A percentile compares a stretch with the other conserved stretches of the same genome.
Evolutionary conservation across 2,888 invertebrate genomes (phyloP).

Genomic region (Steinernema scapterisci): DNA sequence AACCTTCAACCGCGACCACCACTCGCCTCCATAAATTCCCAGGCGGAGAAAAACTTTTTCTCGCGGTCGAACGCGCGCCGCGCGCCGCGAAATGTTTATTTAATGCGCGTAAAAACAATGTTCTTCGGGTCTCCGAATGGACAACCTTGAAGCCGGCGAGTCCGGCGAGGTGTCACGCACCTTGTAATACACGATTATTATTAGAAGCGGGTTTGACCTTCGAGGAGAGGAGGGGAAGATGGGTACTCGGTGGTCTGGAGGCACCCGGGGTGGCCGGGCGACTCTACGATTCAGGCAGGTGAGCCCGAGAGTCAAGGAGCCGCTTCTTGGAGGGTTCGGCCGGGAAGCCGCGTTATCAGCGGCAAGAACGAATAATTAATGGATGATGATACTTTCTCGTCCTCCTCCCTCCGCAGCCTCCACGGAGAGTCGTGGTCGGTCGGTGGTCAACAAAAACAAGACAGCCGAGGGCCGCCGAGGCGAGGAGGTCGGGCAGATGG

Average conservation of each 20-base stretch:
- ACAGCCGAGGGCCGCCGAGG: slow-evolving; percentile 20
- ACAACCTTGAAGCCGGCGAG: slow-evolving; percentile 20
- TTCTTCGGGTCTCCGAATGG: slow-evolving; percentile 16
- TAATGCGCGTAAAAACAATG: slow-evolving; percentile 31
- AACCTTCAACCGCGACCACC: background rate
- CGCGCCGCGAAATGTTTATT: slow-evolving; percentile 31
- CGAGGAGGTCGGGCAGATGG: slow-evolving; percentile 14
- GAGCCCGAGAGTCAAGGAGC: background rate
- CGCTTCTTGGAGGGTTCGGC: background rate
- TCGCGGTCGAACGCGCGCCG: slow-evolving; percentile 28
- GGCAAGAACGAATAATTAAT: slow-evolving; percentile 30
- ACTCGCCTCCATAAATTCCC: slow-evolving; percentile 31
- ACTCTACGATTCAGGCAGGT: slow-evolving; percentile 17
- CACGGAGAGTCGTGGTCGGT: slow-evolving; percentile 19
- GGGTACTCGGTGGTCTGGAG: no score
- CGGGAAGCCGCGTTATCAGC: slow-evolving; percentile 24
- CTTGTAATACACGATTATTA: slow-evolving; percentile 31
- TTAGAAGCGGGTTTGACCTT: slow-evolving; percentile 18
- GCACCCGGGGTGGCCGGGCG: no score
- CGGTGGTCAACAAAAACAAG: slow-evolving; percentile 32
- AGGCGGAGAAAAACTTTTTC: slow-evolving; percentile 30
- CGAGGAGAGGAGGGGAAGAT: background rate
- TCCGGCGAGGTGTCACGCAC: slow-evolving; percentile 30
- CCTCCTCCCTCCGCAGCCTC: no score
- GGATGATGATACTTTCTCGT: slow-evolving; percentile 31